phyloP scores from a whole-genome alignment of 2,113 vertebrate species.

The Neofelis nebulosa region DNA sequence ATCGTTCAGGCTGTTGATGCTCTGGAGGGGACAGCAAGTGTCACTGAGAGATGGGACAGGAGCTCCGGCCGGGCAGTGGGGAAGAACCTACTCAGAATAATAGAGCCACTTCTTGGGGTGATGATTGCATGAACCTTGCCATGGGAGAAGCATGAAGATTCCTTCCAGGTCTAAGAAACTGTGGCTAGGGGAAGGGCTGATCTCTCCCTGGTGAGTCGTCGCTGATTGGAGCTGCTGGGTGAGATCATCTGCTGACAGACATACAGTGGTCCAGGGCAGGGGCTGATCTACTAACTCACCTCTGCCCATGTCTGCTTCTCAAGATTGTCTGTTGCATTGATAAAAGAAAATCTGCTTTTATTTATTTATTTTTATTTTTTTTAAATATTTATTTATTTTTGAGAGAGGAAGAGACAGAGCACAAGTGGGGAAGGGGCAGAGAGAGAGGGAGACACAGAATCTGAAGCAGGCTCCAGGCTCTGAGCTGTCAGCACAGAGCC shows the following conservation, averaged over 20 bases:
- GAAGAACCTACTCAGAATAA: not conserved
- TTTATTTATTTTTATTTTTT: no score
- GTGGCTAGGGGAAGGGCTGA: not conserved
- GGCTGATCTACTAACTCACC: not conserved
- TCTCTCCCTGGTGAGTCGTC: not conserved
- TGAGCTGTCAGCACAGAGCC: no score
- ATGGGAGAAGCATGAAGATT: not conserved
- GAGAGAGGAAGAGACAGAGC: no score
- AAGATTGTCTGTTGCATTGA: not conserved
- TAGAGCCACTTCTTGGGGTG: not conserved
- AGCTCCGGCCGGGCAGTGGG: not conserved
- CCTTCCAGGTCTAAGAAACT: not conserved
- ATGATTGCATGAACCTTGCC: not conserved
- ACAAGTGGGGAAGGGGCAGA: no score
- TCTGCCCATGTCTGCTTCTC: not conserved
- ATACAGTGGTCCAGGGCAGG: not conserved
- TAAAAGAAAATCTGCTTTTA: not conserved
- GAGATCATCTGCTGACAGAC: not conserved
- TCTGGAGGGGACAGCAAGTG: not conserved
- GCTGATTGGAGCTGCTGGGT: not conserved
- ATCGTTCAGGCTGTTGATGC: not conserved
- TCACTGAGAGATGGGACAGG: not conserved
- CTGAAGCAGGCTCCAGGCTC: no score
- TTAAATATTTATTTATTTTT: no score
- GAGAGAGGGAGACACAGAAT: no score